Evolutionary conservation across 2,888 invertebrate species (phyloP).

Genomic region (Ariolimax columbianus): DNA sequence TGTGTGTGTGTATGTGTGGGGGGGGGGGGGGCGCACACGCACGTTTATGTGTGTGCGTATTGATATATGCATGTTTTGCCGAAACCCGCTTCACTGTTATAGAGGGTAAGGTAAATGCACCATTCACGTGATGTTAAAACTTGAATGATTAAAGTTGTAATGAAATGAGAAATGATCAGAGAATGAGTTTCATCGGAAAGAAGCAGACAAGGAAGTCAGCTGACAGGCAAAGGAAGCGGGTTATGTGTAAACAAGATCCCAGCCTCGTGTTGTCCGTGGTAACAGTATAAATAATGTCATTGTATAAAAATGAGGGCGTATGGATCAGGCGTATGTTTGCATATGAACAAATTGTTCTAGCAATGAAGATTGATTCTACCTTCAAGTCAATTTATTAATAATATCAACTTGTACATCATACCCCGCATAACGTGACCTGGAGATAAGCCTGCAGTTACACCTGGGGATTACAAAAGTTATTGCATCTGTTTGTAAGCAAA

Average conservation of each 20-base stretch:
- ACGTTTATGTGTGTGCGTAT: too few species aligned
- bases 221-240: background rate
- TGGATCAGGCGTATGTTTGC: background rate
- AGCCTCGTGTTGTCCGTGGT: background rate
- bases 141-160: background rate
- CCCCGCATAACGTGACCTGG: background rate
- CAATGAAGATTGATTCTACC: background rate
- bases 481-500: too few species aligned
- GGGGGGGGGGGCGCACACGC: too few species aligned
- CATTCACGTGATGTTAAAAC: background rate
- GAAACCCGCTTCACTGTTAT: too few species aligned
- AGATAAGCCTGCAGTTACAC: background rate
- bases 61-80: too few species aligned
- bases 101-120: too few species aligned
- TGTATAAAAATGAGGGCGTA: background rate
- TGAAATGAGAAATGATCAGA: background rate
- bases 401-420: background rate
- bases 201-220: background rate
- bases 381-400: background rate
- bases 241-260: conserved; percentile 15
- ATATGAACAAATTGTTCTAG: background rate
- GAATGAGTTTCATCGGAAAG: too few species aligned
- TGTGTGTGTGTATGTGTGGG: too few species aligned
- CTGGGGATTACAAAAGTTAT: too few species aligned
- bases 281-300: background rate